Conservation (phyloP, 2,113 vertebrate genomes). For the Atlantisia rogersi region DNA sequence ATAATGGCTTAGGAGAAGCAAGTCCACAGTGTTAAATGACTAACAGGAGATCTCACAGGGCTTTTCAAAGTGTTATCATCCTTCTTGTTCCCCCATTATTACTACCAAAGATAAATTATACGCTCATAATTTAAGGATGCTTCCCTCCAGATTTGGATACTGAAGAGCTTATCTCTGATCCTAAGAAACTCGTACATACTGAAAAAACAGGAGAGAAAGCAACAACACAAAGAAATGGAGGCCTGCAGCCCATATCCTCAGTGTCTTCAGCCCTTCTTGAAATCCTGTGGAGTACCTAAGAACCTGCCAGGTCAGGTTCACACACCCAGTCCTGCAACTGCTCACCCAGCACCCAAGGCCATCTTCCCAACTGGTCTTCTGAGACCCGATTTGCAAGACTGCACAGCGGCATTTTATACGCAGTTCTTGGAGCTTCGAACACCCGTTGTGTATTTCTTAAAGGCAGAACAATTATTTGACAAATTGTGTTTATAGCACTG, state of each 20-base stretch:
- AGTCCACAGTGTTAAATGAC: not conserved
- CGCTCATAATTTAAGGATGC: not conserved
- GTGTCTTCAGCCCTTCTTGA: not conserved
- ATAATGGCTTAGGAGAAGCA: not conserved
- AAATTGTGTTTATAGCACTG: not conserved
- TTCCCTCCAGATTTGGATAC: not conserved
- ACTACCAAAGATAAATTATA: not conserved
- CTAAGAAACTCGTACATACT: not conserved
- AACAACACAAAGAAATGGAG: not conserved
- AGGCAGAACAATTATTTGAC: not conserved
- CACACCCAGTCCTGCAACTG: no score
- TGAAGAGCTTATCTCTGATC: not conserved
- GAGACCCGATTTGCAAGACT: not conserved
- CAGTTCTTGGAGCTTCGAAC: not conserved
- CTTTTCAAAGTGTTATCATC: not conserved
- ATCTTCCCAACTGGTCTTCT: not conserved
- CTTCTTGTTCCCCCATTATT: not conserved
- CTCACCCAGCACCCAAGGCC: not conserved
- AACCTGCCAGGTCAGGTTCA: not conserved
- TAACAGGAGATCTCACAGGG: not conserved
- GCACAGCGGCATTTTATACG: not conserved
- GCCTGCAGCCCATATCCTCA: not conserved
- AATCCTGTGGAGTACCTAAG: fast-evolving
- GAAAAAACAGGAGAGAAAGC: not conserved
- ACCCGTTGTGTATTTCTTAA: not conserved